Conservation (phyloP, 2,888 invertebrate species). For the Ctena decussata region DNA sequence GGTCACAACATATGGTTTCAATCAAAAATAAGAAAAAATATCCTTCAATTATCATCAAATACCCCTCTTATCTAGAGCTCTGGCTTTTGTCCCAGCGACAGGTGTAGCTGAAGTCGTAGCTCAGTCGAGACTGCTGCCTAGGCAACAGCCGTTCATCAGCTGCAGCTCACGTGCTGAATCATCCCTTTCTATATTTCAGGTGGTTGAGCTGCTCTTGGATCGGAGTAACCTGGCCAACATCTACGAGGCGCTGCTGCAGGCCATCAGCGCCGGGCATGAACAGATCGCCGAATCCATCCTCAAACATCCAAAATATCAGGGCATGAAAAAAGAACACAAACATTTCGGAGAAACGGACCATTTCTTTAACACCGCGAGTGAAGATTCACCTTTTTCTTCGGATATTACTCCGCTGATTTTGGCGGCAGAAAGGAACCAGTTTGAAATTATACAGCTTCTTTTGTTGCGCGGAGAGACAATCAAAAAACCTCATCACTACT, state of each 20-base stretch:
- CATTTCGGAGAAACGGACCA: slow-evolving; percentile 79
- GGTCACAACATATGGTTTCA: too few species aligned
- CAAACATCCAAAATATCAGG: slow-evolving; percentile 83
- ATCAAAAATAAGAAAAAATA: too few species aligned
- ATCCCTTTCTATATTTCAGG: slow-evolving; percentile 66
- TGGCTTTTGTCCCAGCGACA: too few species aligned
- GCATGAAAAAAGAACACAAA: slow-evolving; percentile 78
- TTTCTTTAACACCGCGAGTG: slow-evolving; percentile 78
- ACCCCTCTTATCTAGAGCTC: too few species aligned
- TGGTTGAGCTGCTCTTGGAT: slow-evolving; percentile 79
- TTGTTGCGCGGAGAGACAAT: slow-evolving; percentile 83
- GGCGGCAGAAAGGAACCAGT: slow-evolving; percentile 82
- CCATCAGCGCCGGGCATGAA: slow-evolving; percentile 84
- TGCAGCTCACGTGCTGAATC: too few species aligned
- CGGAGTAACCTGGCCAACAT: slow-evolving; percentile 80
- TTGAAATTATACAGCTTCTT: slow-evolving; percentile 80
- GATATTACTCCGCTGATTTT: slow-evolving; percentile 84
- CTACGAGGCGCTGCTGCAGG: slow-evolving; percentile 82
- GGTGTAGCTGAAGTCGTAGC: too few species aligned
- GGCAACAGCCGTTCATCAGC: too few species aligned
- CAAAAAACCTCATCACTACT: slow-evolving; percentile 84
- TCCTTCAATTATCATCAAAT: too few species aligned
- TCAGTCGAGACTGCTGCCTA: too few species aligned
- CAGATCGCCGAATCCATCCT: slow-evolving; percentile 84
- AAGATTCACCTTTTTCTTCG: slow-evolving; percentile 82